Evolutionary conservation across 2,113 vertebrate genomes (phyloP), one percentile per base, ranked within the genome.

Genomic region (Alosa alosa): DNA sequence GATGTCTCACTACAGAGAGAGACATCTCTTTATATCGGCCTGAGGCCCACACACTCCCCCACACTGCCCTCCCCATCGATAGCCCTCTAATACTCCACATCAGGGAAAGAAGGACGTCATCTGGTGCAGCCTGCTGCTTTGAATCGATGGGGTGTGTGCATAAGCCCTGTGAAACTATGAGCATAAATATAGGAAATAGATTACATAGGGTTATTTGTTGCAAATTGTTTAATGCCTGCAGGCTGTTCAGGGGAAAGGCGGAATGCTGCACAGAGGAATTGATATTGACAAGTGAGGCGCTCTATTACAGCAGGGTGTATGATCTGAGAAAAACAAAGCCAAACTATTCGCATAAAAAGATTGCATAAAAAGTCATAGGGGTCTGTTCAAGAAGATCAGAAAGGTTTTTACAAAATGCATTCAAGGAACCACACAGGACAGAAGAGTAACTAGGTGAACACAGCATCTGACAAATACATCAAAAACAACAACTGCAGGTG

Each of bases 1-100:
- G 46, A 81, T 84, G 83, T 86, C 84, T 87, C 68, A 82, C 52
- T 52, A 45, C 44, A 39, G 72, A 39, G 72, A 41, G 72, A 78
- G 31, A 36, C 11, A 6, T 39, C 10, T 78, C 72, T 78, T 78
- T 13, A 39, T 78, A 78, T 78, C 36, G 13, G 72, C 72, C 31
- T 39, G 4, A 78, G 72, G 72, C 72, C 31, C 72, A 68, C 64
- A 68, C 36, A n/a, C 3, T 3, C 72, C 13, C 11, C 64, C 1
- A 6, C 20, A 1, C 64, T 41, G 13, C 15, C 39, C 25, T 25
- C 64, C 64, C n/a, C 13, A 31, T 31, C 64, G 72, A 36, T 78
- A 39, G 11, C 72, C 10, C 13, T 3, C 4, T 78, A 39, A 39
- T 39, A 36, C 72, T 17, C 72, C 72, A 36, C 13, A 78, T 15